phyloP scores from a whole-genome alignment of 2,797 vertebrate species.

The Gobio occitaniae region DNA sequence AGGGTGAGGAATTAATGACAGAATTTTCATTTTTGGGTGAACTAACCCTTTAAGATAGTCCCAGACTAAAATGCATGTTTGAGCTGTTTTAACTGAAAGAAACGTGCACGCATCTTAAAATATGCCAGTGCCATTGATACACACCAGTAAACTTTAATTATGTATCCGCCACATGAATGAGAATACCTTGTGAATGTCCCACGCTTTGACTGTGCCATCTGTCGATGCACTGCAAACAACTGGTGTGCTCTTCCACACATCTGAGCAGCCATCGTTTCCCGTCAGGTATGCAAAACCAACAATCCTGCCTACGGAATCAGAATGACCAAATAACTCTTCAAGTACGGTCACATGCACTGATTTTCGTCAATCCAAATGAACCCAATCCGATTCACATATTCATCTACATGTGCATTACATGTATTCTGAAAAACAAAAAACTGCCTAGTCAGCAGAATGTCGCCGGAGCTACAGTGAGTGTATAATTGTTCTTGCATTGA shows the following conservation, averaged over 20 bases:
- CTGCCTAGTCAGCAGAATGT: neutral
- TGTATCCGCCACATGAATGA: neutral
- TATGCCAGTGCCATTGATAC: neutral
- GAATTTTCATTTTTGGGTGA: too few species aligned
- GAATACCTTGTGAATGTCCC: constrained; percentile 76
- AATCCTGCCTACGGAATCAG: constrained; percentile 74
- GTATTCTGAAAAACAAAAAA: neutral
- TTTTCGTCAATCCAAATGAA: neutral
- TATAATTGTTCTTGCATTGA: neutral
- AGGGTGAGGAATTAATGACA: too few species aligned
- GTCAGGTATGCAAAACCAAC: constrained; percentile 74
- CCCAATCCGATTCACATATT: neutral
- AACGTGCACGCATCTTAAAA: too few species aligned
- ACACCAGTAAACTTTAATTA: neutral
- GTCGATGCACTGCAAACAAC: constrained; percentile 78
- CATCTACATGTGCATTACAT: neutral
- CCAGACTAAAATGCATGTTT: too few species aligned
- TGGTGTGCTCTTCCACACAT: constrained; percentile 64
- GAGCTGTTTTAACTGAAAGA: too few species aligned
- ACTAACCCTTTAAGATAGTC: too few species aligned
- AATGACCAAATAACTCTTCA: constrained; percentile 5
- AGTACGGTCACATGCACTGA: too few species aligned
- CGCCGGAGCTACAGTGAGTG: neutral
- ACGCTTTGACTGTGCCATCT: constrained; percentile 80
- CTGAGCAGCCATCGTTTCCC: constrained; percentile 62